Conservation (phyloP, 2,797 vertebrate species). For the Acomys russatus region DNA sequence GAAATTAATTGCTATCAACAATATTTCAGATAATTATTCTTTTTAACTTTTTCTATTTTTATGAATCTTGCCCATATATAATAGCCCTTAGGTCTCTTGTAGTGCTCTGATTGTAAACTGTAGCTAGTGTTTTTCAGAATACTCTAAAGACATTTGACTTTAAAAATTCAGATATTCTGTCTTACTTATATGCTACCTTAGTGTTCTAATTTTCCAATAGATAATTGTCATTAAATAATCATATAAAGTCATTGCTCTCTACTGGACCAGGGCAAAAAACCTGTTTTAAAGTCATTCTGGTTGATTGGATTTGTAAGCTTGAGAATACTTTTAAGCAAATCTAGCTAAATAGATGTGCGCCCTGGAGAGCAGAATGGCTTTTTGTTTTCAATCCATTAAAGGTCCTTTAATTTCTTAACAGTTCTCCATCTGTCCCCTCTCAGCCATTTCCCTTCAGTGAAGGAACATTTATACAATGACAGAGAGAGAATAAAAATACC, state of each 20-base stretch:
- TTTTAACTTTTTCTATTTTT: conserved; percentile 67
- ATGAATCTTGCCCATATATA: conserved; percentile 16
- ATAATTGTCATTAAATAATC: conserved; percentile 66
- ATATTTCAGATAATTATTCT: conserved; percentile 51
- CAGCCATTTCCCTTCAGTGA: conserved; percentile 64
- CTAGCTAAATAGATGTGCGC: conserved; percentile 68
- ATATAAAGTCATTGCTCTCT: conserved; percentile 46
- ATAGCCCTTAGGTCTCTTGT: conserved; percentile 24
- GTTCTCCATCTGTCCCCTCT: conserved; percentile 68
- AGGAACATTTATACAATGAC: conserved; percentile 45
- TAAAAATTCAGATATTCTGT: conserved; percentile 42
- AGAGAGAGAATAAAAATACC: conserved; percentile 31
- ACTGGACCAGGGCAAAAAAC: neutral
- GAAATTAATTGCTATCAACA: conserved; percentile 70
- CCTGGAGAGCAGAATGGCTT: conserved; percentile 59
- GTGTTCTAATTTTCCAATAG: conserved; percentile 49
- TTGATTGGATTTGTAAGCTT: conserved; percentile 62
- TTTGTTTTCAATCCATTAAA: conserved; percentile 77
- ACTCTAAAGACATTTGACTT: conserved; percentile 25
- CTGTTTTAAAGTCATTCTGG: conserved; percentile 67
- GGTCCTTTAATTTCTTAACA: conserved; percentile 74
- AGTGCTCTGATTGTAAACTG: conserved; percentile 55
- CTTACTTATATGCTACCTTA: conserved; percentile 54
- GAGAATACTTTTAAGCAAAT: conserved; percentile 75
- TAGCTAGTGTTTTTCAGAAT: conserved; percentile 49